These are phyloP conservation scores for Vanacampus margaritifer DNA, from an alignment of 2,113 vertebrate species.

Conservation along the genomic window DNA sequence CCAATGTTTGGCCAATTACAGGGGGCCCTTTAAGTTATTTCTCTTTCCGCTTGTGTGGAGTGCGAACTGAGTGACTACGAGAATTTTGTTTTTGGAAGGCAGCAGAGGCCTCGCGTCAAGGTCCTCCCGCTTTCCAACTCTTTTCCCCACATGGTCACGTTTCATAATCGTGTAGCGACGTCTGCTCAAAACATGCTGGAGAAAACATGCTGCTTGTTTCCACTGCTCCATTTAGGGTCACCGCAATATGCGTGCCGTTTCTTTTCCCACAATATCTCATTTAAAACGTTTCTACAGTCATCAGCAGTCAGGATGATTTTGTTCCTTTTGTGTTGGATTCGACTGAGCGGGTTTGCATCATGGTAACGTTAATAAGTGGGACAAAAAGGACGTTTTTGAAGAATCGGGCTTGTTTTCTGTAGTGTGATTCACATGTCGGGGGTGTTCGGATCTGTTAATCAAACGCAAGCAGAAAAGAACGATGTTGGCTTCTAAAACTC, in stretches of 20 bases:
- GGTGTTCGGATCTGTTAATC: slow-evolving; percentile 36
- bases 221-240: slow-evolving; percentile 35
- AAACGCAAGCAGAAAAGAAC: not conserved
- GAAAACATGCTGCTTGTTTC: slow-evolving; percentile 46
- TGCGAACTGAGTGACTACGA: slow-evolving; percentile 9
- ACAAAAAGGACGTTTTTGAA: slow-evolving; percentile 38
- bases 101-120: slow-evolving; percentile 18
- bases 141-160: slow-evolving; percentile 36
- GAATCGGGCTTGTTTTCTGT: slow-evolving; percentile 33
- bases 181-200: slow-evolving; percentile 45
- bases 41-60: slow-evolving; percentile 5
- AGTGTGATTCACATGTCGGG: slow-evolving; percentile 42
- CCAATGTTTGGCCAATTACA: too few relatives aligned
- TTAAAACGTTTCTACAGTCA: not conserved
- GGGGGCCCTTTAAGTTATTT: slow-evolving; percentile 7
- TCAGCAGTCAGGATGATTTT: not conserved
- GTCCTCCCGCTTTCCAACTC: slow-evolving; percentile 33
- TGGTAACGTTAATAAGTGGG: slow-evolving; percentile 35
- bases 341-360: slow-evolving; percentile 28
- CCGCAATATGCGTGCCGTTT: slow-evolving; percentile 22
- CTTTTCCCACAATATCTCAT: slow-evolving; percentile 5
- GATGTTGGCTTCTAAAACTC: slow-evolving; percentile 9
- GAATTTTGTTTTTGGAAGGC: slow-evolving; percentile 45
- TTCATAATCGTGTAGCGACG: slow-evolving; percentile 27
- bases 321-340: slow-evolving; percentile 15